Conservation (phyloP, 1,140 invertebrate genomes). For the Tachypleus tridentatus region DNA sequence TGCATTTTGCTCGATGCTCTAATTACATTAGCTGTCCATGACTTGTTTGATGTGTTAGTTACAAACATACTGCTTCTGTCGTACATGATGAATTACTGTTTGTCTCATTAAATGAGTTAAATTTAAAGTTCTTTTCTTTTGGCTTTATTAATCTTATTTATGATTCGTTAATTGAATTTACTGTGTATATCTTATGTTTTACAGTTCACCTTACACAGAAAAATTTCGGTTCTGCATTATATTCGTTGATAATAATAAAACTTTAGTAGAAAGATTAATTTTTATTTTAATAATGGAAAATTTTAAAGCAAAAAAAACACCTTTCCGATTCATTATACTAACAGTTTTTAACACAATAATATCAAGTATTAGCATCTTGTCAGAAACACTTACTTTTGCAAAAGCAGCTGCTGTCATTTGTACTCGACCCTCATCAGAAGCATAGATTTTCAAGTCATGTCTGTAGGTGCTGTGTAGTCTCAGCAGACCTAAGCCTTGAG, state of each 20-base stretch:
- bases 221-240: background rate
- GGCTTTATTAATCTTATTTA: too few species aligned
- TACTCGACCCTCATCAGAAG: slow-evolving; percentile 95
- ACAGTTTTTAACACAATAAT: slow-evolving; percentile 8
- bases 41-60: too few species aligned
- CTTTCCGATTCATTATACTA: background rate
- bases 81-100: too few species aligned
- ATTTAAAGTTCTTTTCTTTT: too few species aligned
- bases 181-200: too few species aligned
- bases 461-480: slow-evolving; percentile 95
- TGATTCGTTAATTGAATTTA: too few species aligned
- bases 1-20: too few species aligned
- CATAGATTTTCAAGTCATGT: slow-evolving; percentile 99
- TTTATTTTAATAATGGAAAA: background rate
- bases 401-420: slow-evolving; percentile 99
- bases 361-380: background rate
- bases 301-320: background rate
- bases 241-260: background rate
- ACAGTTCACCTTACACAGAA: too few species aligned
- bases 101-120: too few species aligned
- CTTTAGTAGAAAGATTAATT: background rate
- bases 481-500: slow-evolving; percentile 80
- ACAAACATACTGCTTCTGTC: too few species aligned
- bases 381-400: slow-evolving; percentile 57
- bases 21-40: too few species aligned